Percentiles rank a stretch among this genome's conserved stretches.
Evolutionary conservation across 30 jellyfish, hydroid and myxozoan genomes (phyloP).

Genomic region (Chrysaora quinquecirrha): DNA sequence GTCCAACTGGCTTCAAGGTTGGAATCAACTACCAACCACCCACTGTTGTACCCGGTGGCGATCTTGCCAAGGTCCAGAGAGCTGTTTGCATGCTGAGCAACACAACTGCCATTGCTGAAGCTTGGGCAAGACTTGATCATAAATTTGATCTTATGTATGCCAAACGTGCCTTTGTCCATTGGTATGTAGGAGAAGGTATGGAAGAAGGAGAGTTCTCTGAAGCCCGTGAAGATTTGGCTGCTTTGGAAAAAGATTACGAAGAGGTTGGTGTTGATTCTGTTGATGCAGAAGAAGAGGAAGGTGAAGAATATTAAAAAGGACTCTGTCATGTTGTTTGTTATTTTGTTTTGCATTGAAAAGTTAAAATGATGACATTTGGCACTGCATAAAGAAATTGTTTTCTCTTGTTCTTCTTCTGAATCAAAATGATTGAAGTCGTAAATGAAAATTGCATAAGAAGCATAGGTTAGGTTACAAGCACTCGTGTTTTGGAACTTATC

Average conservation of each 20-base stretch:
- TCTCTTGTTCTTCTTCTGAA: background rate
- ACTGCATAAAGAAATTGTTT: background rate
- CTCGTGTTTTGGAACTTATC: too few species aligned
- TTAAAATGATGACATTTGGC: constrained; percentile 1
- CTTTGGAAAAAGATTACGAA: constrained; percentile 96
- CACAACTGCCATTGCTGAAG: constrained; percentile 98
- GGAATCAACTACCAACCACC: constrained; percentile 99
- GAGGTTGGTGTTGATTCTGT: constrained; percentile 96
- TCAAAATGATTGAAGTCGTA: too few species aligned
- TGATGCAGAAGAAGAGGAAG: constrained; percentile 93
- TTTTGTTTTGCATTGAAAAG: constrained; percentile 2
- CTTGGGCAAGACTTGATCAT: constrained; percentile 98
- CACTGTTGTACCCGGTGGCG: constrained; percentile 99
- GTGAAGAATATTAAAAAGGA: constrained; percentile 79
- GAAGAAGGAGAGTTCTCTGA: constrained; percentile 99
- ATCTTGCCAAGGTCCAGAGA: constrained; percentile 91
- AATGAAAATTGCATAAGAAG: too few species aligned
- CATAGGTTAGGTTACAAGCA: too few species aligned
- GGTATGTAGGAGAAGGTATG: constrained; percentile 99
- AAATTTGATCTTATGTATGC: constrained; percentile 93
- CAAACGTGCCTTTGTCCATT: constrained; percentile 97
- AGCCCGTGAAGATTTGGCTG: constrained; percentile 99
- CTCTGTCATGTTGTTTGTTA: constrained; percentile 4
- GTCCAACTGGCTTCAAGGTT: constrained; percentile 99
- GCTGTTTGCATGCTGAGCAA: constrained; percentile 99